These are phyloP conservation scores for Gyps fulvus DNA, from an alignment of 2,113 vertebrate genomes.

Conservation along the genomic window DNA sequence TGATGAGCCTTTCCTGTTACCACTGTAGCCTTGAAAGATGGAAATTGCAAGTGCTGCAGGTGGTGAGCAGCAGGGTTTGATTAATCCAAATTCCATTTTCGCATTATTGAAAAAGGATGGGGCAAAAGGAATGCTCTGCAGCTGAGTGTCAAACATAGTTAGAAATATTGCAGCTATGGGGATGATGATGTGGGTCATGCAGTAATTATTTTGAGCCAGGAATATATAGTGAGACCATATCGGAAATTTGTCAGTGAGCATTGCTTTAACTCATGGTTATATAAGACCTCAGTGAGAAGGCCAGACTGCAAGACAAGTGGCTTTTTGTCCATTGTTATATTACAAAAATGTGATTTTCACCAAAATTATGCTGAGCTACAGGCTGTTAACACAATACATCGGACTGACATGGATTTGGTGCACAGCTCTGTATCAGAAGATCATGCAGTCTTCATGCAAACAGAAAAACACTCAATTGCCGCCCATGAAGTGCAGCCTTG, in stretches of 20 bases:
- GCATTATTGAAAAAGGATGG: neutral
- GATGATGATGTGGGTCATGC: neutral
- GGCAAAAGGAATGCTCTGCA: neutral
- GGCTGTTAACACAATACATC: neutral
- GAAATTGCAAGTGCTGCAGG: slow-evolving; percentile 35
- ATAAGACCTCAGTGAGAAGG: neutral
- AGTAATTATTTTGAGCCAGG: neutral
- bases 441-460: neutral
- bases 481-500: neutral
- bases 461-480: neutral
- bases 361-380: neutral
- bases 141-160: neutral
- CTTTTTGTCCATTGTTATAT: neutral
- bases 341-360: slow-evolving; percentile 9
- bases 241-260: neutral
- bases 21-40: slow-evolving; percentile 17
- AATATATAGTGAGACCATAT: neutral
- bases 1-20: slow-evolving; percentile 5
- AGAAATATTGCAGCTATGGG: neutral
- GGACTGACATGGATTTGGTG: neutral
- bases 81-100: slow-evolving; percentile 40
- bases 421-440: neutral
- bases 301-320: neutral
- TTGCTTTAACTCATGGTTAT: neutral
- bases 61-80: slow-evolving; percentile 17